Evolutionary conservation across 2,888 invertebrate genomes (phyloP).

Genomic region (Vannuccia rotundouncinata): DNA sequence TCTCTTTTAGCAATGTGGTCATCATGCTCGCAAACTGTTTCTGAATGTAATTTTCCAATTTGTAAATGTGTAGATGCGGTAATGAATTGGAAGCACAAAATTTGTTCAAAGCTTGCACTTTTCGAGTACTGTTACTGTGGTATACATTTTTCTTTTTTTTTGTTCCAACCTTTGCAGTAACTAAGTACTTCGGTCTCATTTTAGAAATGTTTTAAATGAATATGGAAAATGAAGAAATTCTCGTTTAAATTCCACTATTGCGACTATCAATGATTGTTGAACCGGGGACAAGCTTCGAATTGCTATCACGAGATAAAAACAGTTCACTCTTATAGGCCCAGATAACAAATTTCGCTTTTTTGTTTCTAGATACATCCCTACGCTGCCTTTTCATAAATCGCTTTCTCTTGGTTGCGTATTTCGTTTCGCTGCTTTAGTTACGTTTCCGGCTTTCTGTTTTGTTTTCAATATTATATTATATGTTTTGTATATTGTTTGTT

Average conservation of each 20-base stretch:
- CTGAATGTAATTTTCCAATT: neutral
- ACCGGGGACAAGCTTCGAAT: slow-evolving; percentile 19
- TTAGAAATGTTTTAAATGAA: slow-evolving; percentile 11
- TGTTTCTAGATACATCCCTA: slow-evolving; percentile 18
- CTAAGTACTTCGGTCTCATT: slow-evolving; percentile 7
- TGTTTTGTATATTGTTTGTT: slow-evolving; percentile 21
- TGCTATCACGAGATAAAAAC: slow-evolving; percentile 18
- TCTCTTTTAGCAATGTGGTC: neutral
- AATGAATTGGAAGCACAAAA: neutral
- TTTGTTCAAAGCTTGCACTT: neutral
- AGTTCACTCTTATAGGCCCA: slow-evolving; percentile 21
- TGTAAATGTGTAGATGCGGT: neutral
- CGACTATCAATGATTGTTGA: slow-evolving; percentile 26
- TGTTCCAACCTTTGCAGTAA: neutral
- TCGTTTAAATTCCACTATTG: neutral
- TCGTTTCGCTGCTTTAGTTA: slow-evolving; percentile 1
- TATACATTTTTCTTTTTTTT: neutral
- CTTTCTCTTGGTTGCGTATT: slow-evolving; percentile 21
- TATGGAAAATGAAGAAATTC: neutral
- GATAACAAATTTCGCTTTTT: slow-evolving; percentile 21
- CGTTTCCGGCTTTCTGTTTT: slow-evolving; percentile 10
- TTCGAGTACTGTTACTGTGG: neutral
- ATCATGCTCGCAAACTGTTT: slow-evolving; percentile 10
- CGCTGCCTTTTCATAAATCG: slow-evolving; percentile 26
- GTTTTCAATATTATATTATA: neutral